These are phyloP conservation scores for Steinernema hermaphroditum DNA, from an alignment of 2,888 invertebrate species.

Conservation along the genomic window DNA sequence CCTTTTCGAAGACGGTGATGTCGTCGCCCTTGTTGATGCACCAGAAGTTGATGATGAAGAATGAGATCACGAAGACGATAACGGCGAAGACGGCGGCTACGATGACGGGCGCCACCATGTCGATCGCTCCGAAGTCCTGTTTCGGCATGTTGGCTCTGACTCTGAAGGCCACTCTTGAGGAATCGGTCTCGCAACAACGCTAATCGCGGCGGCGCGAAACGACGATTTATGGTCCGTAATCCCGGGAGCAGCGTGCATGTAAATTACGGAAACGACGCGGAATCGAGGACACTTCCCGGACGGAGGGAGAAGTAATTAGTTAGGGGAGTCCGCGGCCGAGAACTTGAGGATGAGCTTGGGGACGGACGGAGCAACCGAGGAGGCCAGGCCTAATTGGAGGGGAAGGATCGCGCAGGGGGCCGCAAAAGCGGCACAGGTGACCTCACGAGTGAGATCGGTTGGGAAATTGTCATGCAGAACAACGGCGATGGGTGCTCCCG, in stretches of 20 bases:
- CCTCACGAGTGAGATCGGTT: too few relatives aligned
- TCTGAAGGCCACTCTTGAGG: too few relatives aligned
- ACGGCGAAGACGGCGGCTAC: slow-evolving; percentile 21
- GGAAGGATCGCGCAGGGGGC: too few relatives aligned
- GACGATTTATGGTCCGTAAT: slow-evolving; percentile 24
- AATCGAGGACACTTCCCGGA: too few relatives aligned
- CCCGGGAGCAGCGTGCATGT: neutral
- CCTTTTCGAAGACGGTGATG: slow-evolving; percentile 21
- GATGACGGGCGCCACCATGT: slow-evolving; percentile 12
- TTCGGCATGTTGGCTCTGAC: slow-evolving; percentile 11
- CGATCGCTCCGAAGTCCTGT: neutral
- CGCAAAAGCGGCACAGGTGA: too few relatives aligned
- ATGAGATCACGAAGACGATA: slow-evolving; percentile 17
- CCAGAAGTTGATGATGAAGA: slow-evolving; percentile 14
- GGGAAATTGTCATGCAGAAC: too few relatives aligned
- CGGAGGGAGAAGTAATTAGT: too few relatives aligned
- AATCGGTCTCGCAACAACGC: neutral
- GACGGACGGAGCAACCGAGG: too few relatives aligned
- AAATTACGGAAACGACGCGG: slow-evolving; percentile 8
- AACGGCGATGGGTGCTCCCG: too few relatives aligned
- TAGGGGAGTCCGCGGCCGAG: too few relatives aligned
- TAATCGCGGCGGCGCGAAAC: neutral
- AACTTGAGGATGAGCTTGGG: too few relatives aligned
- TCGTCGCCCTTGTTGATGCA: slow-evolving; percentile 17
- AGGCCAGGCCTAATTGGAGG: too few relatives aligned